Evolutionary conservation across 2,113 vertebrate species (phyloP), one percentile per base, ranked within the genome.

Genomic region (Gasterosteus aculeatus): DNA sequence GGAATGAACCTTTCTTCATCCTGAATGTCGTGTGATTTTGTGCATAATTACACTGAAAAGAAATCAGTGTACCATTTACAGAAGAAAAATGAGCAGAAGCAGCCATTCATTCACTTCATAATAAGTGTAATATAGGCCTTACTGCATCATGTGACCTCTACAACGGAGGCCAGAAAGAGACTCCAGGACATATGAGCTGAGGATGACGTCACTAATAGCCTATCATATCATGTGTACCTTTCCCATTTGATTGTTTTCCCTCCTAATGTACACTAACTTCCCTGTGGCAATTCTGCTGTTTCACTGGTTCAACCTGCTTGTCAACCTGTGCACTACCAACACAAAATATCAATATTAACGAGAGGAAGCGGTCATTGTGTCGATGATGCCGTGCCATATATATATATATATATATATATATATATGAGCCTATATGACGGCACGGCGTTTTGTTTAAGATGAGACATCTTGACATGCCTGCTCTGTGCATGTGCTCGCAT

Each of bases 141-240:
- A 41, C 73, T n/a, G 6, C n/a, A 18, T 66, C 31, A 73, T 80
- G 29, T 79, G 72, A 56, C 61, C 66, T 80, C 33, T 59, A 29
- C 9, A 35, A 10, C 7, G 4, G 4, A 15, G 29, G 73, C 62
- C 47, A 64, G 26, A 77, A 49, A 65, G 44, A 22, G 8, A 67
- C 38, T 18, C 5, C 31, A 35, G 41, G 42, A 33, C 63, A 38
- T 61, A 71, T 1, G 1, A 60, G 47, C 46, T 72, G 49, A 44
- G 42, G 12, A 29, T 26, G 15, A 3, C 22, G 33, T 53, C 47
- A 80, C 11, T 33, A 35, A 58, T n/a, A 60, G 33, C 51, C 35
- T 63, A 58, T 78, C 29, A 67, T 80, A 72, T 70, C 47, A 67
- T 77, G 22, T 79, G 29, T 78, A 51, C 53, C 67, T 68, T 58